A percentile compares a stretch with the other conserved stretches of the same genome.
These are phyloP conservation scores for Stenichneumon culpator DNA, from an alignment of 2,888 invertebrate species.

Conservation along the genomic window DNA sequence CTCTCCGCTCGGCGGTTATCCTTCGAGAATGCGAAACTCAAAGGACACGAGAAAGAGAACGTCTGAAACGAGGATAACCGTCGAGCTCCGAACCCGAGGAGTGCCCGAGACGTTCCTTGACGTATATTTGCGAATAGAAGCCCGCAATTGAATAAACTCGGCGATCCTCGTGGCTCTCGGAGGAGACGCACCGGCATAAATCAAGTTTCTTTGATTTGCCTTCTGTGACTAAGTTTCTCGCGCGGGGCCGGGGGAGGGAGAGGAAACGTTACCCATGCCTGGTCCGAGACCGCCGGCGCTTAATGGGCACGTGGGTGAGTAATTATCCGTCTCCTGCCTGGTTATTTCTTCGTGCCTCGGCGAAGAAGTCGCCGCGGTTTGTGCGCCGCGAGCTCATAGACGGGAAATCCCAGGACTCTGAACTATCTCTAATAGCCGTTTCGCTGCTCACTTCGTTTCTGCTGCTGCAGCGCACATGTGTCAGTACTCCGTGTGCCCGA, in stretches of 20 bases:
- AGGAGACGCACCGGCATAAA: conserved; percentile 57
- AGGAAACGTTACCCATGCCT: background rate
- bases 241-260: background rate
- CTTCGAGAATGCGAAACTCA: background rate
- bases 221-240: conserved; percentile 43
- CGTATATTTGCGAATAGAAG: conserved; percentile 25
- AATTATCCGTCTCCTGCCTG: conserved; percentile 52
- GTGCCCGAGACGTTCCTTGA: conserved; percentile 37
- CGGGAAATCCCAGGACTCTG: conserved; percentile 37
- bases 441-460: conserved; percentile 5
- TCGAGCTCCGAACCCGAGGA: conserved; percentile 35
- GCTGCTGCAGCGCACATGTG: background rate
- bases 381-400: background rate
- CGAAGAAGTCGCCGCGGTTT: conserved; percentile 33
- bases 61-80: conserved; percentile 1
- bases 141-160: conserved; percentile 44
- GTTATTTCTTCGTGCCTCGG: conserved; percentile 48
- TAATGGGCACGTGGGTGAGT: conserved; percentile 57
- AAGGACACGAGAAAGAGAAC: conserved; percentile 27
- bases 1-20: background rate
- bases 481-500: conserved; percentile 27
- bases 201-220: conserved; percentile 68
- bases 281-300: conserved; percentile 10
- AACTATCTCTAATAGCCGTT: conserved; percentile 47
- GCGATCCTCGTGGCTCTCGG: conserved; percentile 17